phyloP scores from a whole-genome alignment of 2,888 invertebrate genomes.

The Eupithecia subumbrata region DNA sequence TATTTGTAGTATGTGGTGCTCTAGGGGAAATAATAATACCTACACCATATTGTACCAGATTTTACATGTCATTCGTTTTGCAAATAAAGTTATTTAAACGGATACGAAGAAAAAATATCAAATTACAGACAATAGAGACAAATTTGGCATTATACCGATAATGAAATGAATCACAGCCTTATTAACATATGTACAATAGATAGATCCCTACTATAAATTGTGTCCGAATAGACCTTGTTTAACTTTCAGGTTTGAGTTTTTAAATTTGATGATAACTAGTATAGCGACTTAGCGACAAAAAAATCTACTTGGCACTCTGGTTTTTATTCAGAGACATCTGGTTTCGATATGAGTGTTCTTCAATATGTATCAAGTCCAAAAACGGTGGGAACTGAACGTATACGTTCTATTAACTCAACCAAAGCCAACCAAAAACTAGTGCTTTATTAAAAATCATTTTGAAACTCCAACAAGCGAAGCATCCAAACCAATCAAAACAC shows the following conservation, averaged over 20 bases:
- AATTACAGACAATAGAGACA: background rate
- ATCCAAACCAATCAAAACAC: conserved; percentile 10
- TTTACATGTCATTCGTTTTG: background rate
- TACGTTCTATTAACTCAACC: background rate
- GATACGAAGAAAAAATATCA: background rate
- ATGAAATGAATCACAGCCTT: conserved; percentile 49
- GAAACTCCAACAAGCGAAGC: background rate
- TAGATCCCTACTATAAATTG: background rate
- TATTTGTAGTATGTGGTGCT: no score
- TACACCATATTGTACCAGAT: background rate
- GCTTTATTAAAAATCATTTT: background rate
- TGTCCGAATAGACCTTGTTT: background rate
- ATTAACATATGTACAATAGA: conserved; percentile 9
- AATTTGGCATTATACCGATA: conserved; percentile 31
- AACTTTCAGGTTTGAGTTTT: background rate
- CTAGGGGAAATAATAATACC: no score
- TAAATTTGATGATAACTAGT: background rate
- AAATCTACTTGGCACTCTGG: background rate
- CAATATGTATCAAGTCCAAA: no score
- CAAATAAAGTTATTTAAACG: background rate
- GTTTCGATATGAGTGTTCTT: background rate
- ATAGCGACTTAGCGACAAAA: background rate
- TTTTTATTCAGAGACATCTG: background rate
- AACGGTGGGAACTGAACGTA: background rate
- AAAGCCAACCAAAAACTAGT: background rate